Base-by-base conservation (phyloP, 2,113 vertebrate species). In the Seriola rivoliana region DNA sequence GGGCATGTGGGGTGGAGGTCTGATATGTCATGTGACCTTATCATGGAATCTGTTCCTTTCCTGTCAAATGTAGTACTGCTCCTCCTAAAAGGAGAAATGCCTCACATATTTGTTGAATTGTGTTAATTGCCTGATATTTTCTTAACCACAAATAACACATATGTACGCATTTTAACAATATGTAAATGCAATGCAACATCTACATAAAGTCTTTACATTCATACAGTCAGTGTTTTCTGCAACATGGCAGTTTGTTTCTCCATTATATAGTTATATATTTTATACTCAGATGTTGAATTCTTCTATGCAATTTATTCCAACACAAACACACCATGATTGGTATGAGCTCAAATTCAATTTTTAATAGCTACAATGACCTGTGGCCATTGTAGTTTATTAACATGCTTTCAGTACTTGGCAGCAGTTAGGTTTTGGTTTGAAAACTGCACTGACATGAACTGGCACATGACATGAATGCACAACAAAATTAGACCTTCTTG, bases 1-100 rank as follows among this genome's bases (percentile, higher is more conserved):
- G 4, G n/a, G 13, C 44, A 46, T 78, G 73, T 64, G 19, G 66
- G 80, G 46, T 46, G 36, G 44, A 69, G 72, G 80, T 71, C n/a
- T 42, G 46, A 6, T 40, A 32, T 21, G 34, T 1, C 29, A 66
- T 75, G 25, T 65, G 60, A 68, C 66, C 14, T 29, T 8, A 55
- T 34, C 14, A 29, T 52, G 64, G 40, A 38, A 44, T 34, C 44
- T 44, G 63, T 29, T 54, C 17, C 16, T 7, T 44, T 11, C 50
- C 48, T 66, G 38, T 36, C 23, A 44, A 42, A 21, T 76, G 65
- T 34, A 55, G 29, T 17, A 16, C 4, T 67, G 54, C 8, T 57
- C 48, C 25, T 48, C 14, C 40, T 32, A 34, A 25, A 71, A 48
- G 13, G 32, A 42, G 21, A 34, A n/a, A 29, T 55, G 25, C 13